phyloP scores from a whole-genome alignment of 2,888 invertebrate genomes.

The Ommatoiulus sabulosus region DNA sequence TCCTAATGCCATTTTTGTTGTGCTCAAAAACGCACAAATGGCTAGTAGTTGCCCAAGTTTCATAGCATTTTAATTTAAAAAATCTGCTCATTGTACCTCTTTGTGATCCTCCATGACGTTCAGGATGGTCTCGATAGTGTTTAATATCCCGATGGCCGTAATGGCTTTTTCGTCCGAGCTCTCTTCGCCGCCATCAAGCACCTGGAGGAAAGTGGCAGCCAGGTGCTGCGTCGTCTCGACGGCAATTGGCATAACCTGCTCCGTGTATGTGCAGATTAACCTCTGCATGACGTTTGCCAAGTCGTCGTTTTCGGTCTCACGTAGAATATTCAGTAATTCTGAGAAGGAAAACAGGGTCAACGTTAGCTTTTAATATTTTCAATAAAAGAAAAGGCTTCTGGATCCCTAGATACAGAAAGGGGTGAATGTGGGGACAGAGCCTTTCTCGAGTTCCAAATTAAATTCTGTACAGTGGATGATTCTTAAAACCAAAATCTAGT shows the following conservation, averaged over 20 bases:
- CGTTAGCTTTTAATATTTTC: too few species aligned
- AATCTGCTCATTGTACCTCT: constrained; percentile 59
- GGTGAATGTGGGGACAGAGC: too few species aligned
- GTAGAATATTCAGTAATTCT: constrained; percentile 88
- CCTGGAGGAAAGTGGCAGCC: constrained; percentile 82
- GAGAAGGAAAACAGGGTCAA: neutral
- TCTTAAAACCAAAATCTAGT: too few species aligned
- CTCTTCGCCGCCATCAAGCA: constrained; percentile 79
- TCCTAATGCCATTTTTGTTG: neutral
- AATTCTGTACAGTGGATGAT: too few species aligned
- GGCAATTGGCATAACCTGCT: constrained; percentile 90
- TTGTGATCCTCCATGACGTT: constrained; percentile 89
- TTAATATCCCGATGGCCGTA: constrained; percentile 95
- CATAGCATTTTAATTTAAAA: too few species aligned
- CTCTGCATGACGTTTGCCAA: constrained; percentile 96
- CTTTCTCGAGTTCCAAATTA: too few species aligned
- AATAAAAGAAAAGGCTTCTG: too few species aligned
- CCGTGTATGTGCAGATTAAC: constrained; percentile 88
- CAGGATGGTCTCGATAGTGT: constrained; percentile 94
- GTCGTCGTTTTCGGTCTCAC: constrained; percentile 98
- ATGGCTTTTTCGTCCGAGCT: constrained; percentile 96
- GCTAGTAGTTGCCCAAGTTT: too few species aligned
- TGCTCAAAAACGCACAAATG: too few species aligned
- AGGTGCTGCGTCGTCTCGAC: constrained; percentile 95
- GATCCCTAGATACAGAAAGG: too few species aligned